Conservation (phyloP, 2,113 vertebrate genomes). For the Caranx melampygus region DNA sequence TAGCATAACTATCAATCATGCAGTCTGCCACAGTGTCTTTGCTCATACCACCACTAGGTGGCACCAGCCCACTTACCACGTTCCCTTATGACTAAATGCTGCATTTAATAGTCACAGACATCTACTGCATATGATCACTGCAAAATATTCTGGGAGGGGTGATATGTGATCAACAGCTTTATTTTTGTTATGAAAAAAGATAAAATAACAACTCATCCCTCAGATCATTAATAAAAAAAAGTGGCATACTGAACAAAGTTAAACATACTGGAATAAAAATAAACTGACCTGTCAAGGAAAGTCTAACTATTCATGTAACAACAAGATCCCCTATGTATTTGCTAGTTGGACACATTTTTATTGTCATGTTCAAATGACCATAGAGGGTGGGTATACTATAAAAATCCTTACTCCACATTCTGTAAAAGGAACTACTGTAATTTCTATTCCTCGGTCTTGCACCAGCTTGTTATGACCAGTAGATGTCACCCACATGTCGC, state of each 20-base stretch:
- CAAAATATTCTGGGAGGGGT: too few relatives aligned
- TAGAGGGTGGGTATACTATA: background rate
- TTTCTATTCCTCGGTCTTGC: slow-evolving; percentile 1
- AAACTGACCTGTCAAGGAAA: background rate
- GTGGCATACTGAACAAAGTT: background rate
- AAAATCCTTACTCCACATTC: background rate
- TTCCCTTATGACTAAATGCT: too few relatives aligned
- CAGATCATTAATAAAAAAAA: background rate
- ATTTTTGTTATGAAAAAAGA: too few relatives aligned
- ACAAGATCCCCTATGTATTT: background rate
- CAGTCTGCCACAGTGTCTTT: background rate
- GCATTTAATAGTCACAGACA: too few relatives aligned
- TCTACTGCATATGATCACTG: too few relatives aligned
- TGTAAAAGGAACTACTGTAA: background rate
- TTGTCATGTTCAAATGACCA: background rate
- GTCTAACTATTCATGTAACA: background rate
- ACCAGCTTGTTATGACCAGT: slow-evolving; percentile 42
- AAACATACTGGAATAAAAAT: background rate
- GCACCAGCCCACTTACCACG: background rate
- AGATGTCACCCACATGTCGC: slow-evolving; percentile 63
- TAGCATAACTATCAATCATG: background rate
- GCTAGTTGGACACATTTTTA: background rate
- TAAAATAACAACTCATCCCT: background rate
- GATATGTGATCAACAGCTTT: too few relatives aligned
- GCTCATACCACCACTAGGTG: slow-evolving; percentile 6